A percentile compares a stretch with the other conserved stretches of the same genome.
Conservation (phyloP, 2,888 invertebrate genomes). For the Alentia gelatinosa region DNA sequence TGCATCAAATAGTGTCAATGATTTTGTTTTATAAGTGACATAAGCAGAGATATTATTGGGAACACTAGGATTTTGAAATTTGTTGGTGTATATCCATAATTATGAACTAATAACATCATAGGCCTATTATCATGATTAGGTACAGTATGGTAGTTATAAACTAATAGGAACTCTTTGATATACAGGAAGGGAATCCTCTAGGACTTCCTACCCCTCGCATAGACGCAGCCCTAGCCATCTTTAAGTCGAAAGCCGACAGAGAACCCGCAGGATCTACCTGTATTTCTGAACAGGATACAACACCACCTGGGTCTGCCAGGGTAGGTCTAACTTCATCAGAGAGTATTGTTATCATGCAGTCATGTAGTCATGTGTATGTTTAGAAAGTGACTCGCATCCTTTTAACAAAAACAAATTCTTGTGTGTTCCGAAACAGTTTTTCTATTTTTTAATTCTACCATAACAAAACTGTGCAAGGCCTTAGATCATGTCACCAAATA, state of each 20-base stretch:
- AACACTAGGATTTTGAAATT: too few species aligned
- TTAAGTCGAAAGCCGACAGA: slow-evolving; percentile 63
- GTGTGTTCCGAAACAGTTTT: too few species aligned
- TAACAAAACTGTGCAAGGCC: too few species aligned
- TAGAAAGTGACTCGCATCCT: too few species aligned
- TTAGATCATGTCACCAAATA: too few species aligned
- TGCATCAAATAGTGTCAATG: too few species aligned
- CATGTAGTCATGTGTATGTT: too few species aligned
- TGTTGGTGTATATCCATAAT: neutral
- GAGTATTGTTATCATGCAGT: neutral
- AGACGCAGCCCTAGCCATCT: slow-evolving; percentile 73
- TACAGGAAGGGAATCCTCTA: slow-evolving; percentile 63
- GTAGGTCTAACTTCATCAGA: neutral
- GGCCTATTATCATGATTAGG: too few species aligned
- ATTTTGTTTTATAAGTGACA: too few species aligned
- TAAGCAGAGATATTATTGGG: too few species aligned
- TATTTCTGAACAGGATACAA: neutral
- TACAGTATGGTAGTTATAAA: neutral
- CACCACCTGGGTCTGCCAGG: neutral
- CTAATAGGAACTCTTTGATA: neutral
- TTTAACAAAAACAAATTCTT: too few species aligned
- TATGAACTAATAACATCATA: neutral
- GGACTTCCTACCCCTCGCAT: slow-evolving; percentile 73
- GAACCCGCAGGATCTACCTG: slow-evolving; percentile 20
- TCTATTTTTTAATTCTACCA: too few species aligned